Conservation (phyloP, 2,888 invertebrate genomes). For the Ectemnius cavifrons region DNA sequence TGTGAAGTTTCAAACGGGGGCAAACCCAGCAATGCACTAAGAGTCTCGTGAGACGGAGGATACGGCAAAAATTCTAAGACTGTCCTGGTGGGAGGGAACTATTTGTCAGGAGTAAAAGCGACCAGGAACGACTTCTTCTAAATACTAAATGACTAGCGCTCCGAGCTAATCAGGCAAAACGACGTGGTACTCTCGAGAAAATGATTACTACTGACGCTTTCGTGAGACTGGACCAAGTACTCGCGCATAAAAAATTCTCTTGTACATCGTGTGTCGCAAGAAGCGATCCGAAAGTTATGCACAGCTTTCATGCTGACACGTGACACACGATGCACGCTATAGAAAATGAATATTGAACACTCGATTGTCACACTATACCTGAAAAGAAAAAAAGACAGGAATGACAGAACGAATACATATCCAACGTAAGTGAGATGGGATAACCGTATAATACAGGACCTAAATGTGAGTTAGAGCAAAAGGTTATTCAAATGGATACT, state of each 20-base stretch:
- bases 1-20: constrained; percentile 2
- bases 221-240: constrained; percentile 25
- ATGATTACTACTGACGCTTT: constrained; percentile 33
- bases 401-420: constrained; percentile 48
- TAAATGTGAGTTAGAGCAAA: constrained; percentile 56
- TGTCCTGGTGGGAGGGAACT: too few relatives aligned
- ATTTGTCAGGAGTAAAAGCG: too few relatives aligned
- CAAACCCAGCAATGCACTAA: too few relatives aligned
- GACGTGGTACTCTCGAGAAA: constrained; percentile 16
- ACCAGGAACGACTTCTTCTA: too few relatives aligned
- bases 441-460: constrained; percentile 54
- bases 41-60: too few relatives aligned
- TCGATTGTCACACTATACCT: constrained; percentile 52
- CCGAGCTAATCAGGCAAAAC: constrained; percentile 21
- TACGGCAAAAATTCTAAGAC: too few relatives aligned
- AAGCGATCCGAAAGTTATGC: too few relatives aligned
- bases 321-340: not conserved
- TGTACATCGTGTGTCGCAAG: not conserved
- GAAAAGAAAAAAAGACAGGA: constrained; percentile 59
- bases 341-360: constrained; percentile 48
- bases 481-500: constrained; percentile 60
- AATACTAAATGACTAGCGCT: not conserved
- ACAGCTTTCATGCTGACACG: too few relatives aligned
- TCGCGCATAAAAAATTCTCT: constrained; percentile 40
- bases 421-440: constrained; percentile 44